phyloP scores from a whole-genome alignment of 2,888 invertebrate genomes.

The Acrobasis suavella region DNA sequence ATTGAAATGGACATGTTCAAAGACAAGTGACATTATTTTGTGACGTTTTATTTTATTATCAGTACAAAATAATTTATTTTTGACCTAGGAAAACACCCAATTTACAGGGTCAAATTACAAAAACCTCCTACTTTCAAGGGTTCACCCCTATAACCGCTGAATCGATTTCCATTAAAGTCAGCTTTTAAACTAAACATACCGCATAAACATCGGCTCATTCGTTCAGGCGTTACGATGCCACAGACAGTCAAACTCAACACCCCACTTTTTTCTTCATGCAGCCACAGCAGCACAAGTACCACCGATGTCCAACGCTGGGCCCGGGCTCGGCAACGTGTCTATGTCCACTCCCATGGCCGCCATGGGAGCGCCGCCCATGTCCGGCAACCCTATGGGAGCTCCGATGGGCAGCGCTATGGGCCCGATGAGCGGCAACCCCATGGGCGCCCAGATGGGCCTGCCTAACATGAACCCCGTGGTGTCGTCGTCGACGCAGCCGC shows the following conservation, averaged over 20 bases:
- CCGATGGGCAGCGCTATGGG: neutral
- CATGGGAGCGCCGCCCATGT: neutral
- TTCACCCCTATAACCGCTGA: too few species aligned
- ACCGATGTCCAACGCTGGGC: conserved; percentile 36
- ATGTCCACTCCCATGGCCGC: neutral
- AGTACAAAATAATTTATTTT: too few species aligned
- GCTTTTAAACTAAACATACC: too few species aligned
- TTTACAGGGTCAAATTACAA: too few species aligned
- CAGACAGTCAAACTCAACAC: neutral
- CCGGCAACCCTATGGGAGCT: neutral
- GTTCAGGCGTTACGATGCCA: too few species aligned
- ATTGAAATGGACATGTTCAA: too few species aligned
- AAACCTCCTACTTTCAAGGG: too few species aligned
- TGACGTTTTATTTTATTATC: too few species aligned
- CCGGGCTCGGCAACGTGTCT: conserved; percentile 2
- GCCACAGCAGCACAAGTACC: neutral
- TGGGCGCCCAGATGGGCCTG: neutral
- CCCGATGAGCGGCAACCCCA: neutral
- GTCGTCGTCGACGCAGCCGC: neutral
- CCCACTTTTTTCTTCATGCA: neutral
- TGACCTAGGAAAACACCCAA: too few species aligned
- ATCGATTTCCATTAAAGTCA: too few species aligned
- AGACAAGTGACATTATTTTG: too few species aligned
- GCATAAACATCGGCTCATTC: too few species aligned
- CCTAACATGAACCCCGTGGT: neutral